These are phyloP conservation scores for Capitulum mitella DNA, from an alignment of 2,888 invertebrate species.

Conservation along the genomic window DNA sequence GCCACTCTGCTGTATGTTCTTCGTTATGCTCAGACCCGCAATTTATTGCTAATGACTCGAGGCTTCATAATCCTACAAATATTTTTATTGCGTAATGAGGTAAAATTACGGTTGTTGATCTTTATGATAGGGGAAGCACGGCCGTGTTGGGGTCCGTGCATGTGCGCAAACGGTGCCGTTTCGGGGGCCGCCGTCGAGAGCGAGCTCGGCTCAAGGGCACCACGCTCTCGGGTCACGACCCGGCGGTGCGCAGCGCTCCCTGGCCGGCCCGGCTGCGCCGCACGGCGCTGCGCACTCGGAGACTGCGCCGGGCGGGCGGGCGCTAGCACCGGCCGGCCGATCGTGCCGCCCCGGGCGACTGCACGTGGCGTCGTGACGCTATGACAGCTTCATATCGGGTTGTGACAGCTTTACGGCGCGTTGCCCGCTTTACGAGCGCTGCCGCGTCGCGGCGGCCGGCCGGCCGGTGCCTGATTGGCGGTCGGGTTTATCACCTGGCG, in stretches of 20 bases:
- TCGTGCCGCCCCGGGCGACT: too few relatives aligned
- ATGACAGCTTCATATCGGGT: background rate
- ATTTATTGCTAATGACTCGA: constrained; percentile 1
- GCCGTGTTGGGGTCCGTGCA: background rate
- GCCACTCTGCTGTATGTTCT: background rate
- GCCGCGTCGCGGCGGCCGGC: background rate
- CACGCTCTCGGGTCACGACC: background rate
- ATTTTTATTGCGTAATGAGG: constrained; percentile 13
- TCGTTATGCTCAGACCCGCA: background rate
- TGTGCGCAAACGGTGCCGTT: background rate
- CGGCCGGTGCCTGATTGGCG: background rate
- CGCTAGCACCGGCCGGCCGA: too few relatives aligned
- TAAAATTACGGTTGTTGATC: constrained; percentile 19
- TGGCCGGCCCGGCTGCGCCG: background rate
- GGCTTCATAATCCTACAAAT: background rate
- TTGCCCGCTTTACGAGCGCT: background rate
- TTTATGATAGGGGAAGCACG: constrained; percentile 12
- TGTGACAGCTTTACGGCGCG: background rate
- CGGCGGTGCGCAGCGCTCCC: background rate
- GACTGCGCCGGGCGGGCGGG: too few relatives aligned
- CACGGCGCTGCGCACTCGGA: too few relatives aligned
- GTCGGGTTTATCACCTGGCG: background rate
- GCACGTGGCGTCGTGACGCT: background rate
- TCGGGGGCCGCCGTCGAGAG: background rate
- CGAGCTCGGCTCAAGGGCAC: background rate